phyloP scores from a whole-genome alignment of 23 tunicate genomes.

The Clavelina lepadiformis region DNA sequence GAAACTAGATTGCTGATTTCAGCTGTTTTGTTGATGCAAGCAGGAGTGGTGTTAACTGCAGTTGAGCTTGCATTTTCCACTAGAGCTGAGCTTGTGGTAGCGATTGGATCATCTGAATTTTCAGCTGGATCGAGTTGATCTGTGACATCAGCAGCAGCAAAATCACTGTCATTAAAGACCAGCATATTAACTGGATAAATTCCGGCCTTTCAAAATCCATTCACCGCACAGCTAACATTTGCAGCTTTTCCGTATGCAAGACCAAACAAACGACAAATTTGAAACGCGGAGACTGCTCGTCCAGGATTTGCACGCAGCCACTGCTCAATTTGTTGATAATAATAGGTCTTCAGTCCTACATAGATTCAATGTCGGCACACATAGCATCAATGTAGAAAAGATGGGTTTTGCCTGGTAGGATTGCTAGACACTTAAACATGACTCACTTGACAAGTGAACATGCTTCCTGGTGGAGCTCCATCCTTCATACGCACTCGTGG shows the following conservation, averaged over 20 bases:
- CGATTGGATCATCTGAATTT: no score
- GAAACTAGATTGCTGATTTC: no score
- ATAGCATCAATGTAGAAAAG: conserved; percentile 1
- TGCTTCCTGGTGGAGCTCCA: conserved; percentile 31
- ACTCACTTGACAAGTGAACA: conserved; percentile 15
- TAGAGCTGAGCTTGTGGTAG: no score
- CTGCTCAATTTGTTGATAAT: conserved; percentile 4
- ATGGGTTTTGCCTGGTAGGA: conserved; percentile 2
- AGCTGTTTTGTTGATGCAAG: no score
- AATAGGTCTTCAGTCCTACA: conserved; percentile 13
- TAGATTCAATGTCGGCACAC: conserved; percentile 2
- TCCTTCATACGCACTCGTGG: conserved; percentile 9
- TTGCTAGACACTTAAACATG: conserved; percentile 2
- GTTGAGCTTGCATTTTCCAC: no score
- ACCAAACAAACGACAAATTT: conserved; percentile 24
- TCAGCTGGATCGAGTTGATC: conserved; percentile 1
- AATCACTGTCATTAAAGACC: conserved; percentile 20
- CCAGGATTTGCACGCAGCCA: conserved; percentile 37
- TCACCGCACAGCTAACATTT: conserved; percentile 13
- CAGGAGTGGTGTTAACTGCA: no score
- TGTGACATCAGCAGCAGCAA: conserved; percentile 3
- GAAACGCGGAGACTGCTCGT: conserved; percentile 7
- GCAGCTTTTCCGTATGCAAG: conserved; percentile 11
- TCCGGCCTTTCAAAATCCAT: conserved; percentile 29
- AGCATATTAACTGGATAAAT: conserved; percentile 3